These are phyloP conservation scores for Reinhardtius hippoglossoides DNA, from an alignment of 2,113 vertebrate genomes.

Conservation along the genomic window DNA sequence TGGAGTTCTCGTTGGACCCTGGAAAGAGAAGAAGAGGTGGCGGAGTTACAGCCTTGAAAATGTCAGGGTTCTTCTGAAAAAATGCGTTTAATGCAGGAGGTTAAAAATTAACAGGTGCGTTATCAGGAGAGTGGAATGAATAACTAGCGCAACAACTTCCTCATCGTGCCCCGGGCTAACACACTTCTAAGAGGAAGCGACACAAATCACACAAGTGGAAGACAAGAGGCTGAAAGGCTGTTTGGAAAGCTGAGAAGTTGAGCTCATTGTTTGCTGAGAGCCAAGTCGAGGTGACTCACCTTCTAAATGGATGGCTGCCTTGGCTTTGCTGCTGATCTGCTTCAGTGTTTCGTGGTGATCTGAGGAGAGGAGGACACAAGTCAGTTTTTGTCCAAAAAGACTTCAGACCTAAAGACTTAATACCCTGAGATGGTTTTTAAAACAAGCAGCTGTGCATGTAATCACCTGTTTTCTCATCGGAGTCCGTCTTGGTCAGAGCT, in stretches of 20 bases:
- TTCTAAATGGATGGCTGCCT: conserved; percentile 82
- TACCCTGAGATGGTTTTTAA: neutral
- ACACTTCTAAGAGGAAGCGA: neutral
- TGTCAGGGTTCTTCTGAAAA: neutral
- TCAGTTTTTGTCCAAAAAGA: conserved; percentile 29
- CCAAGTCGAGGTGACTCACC: conserved; percentile 59
- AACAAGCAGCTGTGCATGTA: neutral
- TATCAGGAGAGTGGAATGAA: neutral
- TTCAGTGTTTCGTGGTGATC: conserved; percentile 62
- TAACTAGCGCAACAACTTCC: conserved; percentile 15
- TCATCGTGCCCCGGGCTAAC: neutral
- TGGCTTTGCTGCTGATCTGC: conserved; percentile 69
- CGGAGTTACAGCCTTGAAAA: rapidly evolving
- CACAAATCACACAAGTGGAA: neutral
- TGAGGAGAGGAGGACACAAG: conserved; percentile 36
- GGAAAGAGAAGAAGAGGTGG: neutral
- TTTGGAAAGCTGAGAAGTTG: conserved; percentile 11
- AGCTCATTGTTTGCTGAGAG: conserved; percentile 29
- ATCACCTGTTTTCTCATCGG: conserved; percentile 54
- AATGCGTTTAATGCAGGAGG: too few species aligned
- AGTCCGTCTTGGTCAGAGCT: neutral
- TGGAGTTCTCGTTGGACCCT: conserved; percentile 17
- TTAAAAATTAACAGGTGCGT: neutral
- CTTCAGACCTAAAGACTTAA: neutral
- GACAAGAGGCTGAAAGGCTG: conserved; percentile 2